Base-by-base conservation (phyloP, 2,113 vertebrate genomes). In the Tretioscincus oriximinensis region DNA sequence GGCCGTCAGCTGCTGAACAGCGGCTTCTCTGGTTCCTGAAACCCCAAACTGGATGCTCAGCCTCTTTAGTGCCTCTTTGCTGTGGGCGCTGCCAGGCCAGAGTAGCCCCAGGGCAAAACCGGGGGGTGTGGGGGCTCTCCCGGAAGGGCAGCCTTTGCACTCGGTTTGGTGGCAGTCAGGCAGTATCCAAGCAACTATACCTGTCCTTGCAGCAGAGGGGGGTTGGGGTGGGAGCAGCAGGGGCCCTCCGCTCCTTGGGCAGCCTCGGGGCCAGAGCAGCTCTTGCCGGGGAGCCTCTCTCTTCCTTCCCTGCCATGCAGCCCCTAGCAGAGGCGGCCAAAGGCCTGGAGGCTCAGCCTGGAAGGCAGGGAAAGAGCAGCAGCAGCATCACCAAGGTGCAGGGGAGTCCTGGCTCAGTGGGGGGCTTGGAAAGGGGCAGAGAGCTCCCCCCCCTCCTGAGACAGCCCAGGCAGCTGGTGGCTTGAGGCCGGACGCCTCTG, bases 1-100 rank as follows among this genome's bases (percentile, higher is more conserved):
- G 11, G 60, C 90, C 54, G 93, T 95, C 65, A 99, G 88, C 67
- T 69, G 84, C n/a, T 69, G 74, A 47, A 90, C 77, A 63, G 89
- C 68, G 0, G 0, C 2, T 28, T 29, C 80, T 35, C n/a, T 58
- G 47, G 35, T 66, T 76, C 87, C 80, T 91, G 77, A 72, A 90
- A 12, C 6, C 51, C 73, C 77, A 82, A 2, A 72, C 0, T 72
- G 84, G 28, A 54, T 54, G 1, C 1, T 4, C 5, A 16, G 11
- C 1, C 29, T 24, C 2, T 78, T 78, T 35, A 35, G 1, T 0
- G 28, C 74, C 41, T 54, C 54, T 49, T 58, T 20, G n/a, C 71
- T 31, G 16, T 18, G n/a, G 28, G 4, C 8, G 7, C 20, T 22
- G 28, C 45, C 41, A 73, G 12, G 14, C 12, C 24, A 71, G 16